phyloP scores from a whole-genome alignment of 2,113 vertebrate genomes.

The Cephalopterus ornatus region DNA sequence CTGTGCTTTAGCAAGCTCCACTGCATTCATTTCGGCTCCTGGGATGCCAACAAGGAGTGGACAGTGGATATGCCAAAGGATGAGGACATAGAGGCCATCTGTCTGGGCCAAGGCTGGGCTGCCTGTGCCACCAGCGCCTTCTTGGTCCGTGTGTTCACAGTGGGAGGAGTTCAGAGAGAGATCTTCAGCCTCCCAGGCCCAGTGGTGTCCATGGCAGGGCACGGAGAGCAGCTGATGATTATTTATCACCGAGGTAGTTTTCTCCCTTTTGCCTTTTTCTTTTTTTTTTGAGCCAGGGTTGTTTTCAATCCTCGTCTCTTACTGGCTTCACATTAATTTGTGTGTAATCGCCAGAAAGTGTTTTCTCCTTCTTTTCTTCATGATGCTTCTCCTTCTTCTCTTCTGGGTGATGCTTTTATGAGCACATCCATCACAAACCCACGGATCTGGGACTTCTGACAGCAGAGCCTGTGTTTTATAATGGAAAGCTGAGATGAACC shows the following conservation, averaged over 20 bases:
- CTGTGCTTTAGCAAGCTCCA: slow-evolving; percentile 86
- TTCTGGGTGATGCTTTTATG: background rate
- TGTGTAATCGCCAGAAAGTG: background rate
- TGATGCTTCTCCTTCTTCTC: background rate
- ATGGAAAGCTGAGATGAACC: background rate
- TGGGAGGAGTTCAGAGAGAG: slow-evolving; percentile 90
- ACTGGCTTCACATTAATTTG: background rate
- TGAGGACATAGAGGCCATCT: slow-evolving; percentile 86
- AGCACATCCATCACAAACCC: background rate
- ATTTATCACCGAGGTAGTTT: slow-evolving; percentile 87
- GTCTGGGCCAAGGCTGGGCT: slow-evolving; percentile 90
- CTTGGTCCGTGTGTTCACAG: slow-evolving; percentile 84
- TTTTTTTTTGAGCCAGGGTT: background rate
- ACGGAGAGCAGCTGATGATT: slow-evolving; percentile 89
- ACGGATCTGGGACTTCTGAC: background rate
- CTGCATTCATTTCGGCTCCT: slow-evolving; percentile 94
- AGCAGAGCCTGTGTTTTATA: background rate
- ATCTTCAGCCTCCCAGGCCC: slow-evolving; percentile 89
- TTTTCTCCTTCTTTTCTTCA: background rate
- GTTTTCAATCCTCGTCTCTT: background rate
- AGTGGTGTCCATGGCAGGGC: slow-evolving; percentile 88
- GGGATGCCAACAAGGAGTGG: slow-evolving; percentile 97
- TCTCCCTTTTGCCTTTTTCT: background rate
- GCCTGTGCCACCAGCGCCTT: slow-evolving; percentile 85
- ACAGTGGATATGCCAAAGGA: slow-evolving; percentile 87